These are phyloP conservation scores for Anseranas semipalmata DNA, from an alignment of 2,113 vertebrate genomes.

Conservation along the genomic window DNA sequence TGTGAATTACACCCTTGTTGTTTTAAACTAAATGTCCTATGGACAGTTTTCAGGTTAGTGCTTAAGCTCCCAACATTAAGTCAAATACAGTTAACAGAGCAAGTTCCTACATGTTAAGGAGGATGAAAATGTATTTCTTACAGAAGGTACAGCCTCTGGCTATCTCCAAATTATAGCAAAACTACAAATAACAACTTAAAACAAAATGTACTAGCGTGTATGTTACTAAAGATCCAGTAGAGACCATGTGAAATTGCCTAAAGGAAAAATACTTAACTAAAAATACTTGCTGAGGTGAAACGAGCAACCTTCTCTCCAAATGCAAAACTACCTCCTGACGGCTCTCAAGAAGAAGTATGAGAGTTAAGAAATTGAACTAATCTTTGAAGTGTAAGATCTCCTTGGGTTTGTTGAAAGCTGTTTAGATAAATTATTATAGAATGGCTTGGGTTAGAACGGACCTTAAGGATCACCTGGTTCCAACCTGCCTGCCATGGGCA, in stretches of 20 bases:
- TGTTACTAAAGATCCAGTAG: slow-evolving; percentile 16
- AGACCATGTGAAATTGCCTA: slow-evolving; percentile 12
- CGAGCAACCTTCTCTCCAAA: neutral
- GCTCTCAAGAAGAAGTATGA: neutral
- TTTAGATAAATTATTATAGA: slow-evolving; percentile 14
- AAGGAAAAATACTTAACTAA: slow-evolving; percentile 17
- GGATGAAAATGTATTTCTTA: neutral
- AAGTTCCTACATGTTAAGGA: slow-evolving; percentile 7
- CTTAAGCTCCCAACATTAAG: neutral
- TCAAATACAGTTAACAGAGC: neutral
- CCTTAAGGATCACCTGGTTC: no score
- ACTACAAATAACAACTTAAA: slow-evolving; percentile 27
- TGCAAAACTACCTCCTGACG: slow-evolving; percentile 21
- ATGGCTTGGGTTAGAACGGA: no score
- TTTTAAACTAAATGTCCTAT: neutral
- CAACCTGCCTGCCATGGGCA: no score
- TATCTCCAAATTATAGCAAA: slow-evolving; percentile 20
- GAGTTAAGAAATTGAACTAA: neutral
- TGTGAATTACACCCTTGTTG: neutral
- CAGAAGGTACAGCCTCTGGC: slow-evolving; percentile 15
- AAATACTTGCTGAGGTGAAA: slow-evolving; percentile 24
- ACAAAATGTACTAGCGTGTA: neutral
- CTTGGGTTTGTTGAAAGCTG: neutral
- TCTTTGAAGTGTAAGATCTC: slow-evolving; percentile 19
- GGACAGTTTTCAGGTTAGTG: slow-evolving; percentile 4